Base-by-base conservation (phyloP, 1,140 invertebrate genomes). In the Lutraria rhynchaena region DNA sequence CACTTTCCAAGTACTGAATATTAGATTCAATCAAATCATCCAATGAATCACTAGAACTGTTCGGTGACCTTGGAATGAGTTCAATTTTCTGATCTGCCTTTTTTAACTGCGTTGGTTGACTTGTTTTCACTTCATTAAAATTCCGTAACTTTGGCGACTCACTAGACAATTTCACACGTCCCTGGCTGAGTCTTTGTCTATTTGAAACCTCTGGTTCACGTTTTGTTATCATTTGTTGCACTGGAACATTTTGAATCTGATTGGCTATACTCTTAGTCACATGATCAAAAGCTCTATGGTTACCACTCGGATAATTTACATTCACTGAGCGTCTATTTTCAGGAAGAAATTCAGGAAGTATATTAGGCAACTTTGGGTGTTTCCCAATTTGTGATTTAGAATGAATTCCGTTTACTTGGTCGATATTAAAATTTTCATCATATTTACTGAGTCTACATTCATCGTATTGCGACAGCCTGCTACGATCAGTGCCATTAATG, bases 1-100 rank as follows among this genome's bases (percentile, higher is more conserved):
- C 88, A 80, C 85, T 85, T 69, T 90, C 87, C 22, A 91, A 58
- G 75, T 90, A 91, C 63, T 90, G 88, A 65, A 89, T 90, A 53
- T 91, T 91, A 13, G 90, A 91, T 74, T 89, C 88, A 17, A 91
- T 88, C 3, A 91, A 78, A 46, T 91, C 90, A 67, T 91, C 90
- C 11, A 91, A 58, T 0, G 90, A 90, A 74, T 91, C 90, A 58
- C 76, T 84, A n/a, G 89, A 88, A 74, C 86, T 87, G 58, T 87
- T 70, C 22, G 78, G 84, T 58, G 84, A 85, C 37, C 83, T 58
- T 46, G 77, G 84, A 46, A 63, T 82, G 37, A 81, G 35, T 57
- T 85, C 82, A 44, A 82, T 76, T 61, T 76, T 78, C 27, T 82
- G 82, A 51, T 82, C 61, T 3, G 74, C 78, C 61, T 85, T 87